Evolutionary conservation across 2,888 invertebrate species (phyloP).

Genomic region (Tenthredo mesomela): DNA sequence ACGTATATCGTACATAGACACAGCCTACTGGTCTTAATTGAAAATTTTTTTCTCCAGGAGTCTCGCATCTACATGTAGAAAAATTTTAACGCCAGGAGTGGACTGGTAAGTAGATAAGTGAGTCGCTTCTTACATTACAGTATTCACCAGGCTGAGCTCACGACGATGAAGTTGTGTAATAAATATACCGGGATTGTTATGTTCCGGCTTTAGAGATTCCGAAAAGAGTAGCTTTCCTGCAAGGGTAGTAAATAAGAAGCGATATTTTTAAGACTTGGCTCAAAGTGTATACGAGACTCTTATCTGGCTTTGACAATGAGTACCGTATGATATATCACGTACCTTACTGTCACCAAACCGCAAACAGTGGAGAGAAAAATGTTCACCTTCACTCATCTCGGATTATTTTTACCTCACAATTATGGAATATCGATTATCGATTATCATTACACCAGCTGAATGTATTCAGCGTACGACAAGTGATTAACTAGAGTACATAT

Average conservation of each 20-base stretch:
- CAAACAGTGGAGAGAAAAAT: background rate
- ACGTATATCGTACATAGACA: background rate
- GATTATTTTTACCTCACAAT: background rate
- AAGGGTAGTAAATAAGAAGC: slow-evolving; percentile 18
- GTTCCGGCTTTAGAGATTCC: slow-evolving; percentile 14
- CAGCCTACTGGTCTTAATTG: slow-evolving; percentile 42
- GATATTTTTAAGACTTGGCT: slow-evolving; percentile 23
- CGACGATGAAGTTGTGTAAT: slow-evolving; percentile 59
- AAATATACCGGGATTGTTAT: slow-evolving; percentile 56
- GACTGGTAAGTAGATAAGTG: slow-evolving; percentile 17
- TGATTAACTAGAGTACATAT: slow-evolving; percentile 19
- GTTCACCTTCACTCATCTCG: background rate
- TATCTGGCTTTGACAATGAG: slow-evolving; percentile 22
- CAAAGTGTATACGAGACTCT: slow-evolving; percentile 7
- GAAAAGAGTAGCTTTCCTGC: background rate
- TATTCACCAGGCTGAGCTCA: background rate
- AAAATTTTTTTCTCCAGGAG: slow-evolving; percentile 53
- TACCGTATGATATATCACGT: slow-evolving; percentile 2
- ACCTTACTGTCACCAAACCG: background rate
- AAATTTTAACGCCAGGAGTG: background rate
- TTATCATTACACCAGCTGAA: background rate
- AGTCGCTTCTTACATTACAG: background rate
- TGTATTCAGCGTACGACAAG: background rate
- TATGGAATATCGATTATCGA: slow-evolving; percentile 5
- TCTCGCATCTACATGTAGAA: background rate